Evolutionary conservation across 2,888 invertebrate genomes (phyloP), one percentile per base, ranked within the genome.

Genomic region (Drosophila eohydei): DNA sequence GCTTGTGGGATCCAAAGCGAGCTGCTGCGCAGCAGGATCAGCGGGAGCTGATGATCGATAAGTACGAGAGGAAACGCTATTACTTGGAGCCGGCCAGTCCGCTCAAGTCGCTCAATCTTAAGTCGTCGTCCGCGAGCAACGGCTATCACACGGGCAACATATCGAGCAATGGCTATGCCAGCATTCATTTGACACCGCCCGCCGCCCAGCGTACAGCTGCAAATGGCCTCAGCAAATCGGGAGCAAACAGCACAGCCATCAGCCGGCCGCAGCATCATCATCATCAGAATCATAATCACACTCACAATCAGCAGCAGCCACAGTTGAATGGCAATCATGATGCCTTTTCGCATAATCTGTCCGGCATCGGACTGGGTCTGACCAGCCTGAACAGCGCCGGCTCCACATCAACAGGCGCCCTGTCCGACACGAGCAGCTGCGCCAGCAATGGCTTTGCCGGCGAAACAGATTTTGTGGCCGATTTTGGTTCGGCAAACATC

Each of bases 1-100:
- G 98, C 9, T 94, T 98, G 57, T 96, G 97, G 94, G 98, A 97
- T 92, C 94, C 95, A 46, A 96, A 96, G 91, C 95, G 95, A 78
- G 96, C 96, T 88, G 98, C 98, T 91, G 98, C 98, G 93, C 82
- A 81, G 61, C 97, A 97, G 93, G 96, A 96, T 92, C 96, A 98
- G 90, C 96, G 96, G 92, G 98, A 98, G 93, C 96, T 98, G 90
- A 97, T 98, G 97, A 95, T 96, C 60, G 96, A 98, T 91, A 99
- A 98, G 93, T 99, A 99, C 92, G 99, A 99, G 93, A 95, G 96
- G 91, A 98, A 98, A 92, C 95, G 97, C 50, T 93, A 93, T 74
- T 93, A 91, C 73, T 78, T 93, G 80, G 93, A 93, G 83, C 93
- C 93, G 74, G 93, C 92, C 74, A 93, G 93, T 91, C 93, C 93